phyloP scores from a whole-genome alignment of 2,797 vertebrate species.

The Dallia pectoralis region DNA sequence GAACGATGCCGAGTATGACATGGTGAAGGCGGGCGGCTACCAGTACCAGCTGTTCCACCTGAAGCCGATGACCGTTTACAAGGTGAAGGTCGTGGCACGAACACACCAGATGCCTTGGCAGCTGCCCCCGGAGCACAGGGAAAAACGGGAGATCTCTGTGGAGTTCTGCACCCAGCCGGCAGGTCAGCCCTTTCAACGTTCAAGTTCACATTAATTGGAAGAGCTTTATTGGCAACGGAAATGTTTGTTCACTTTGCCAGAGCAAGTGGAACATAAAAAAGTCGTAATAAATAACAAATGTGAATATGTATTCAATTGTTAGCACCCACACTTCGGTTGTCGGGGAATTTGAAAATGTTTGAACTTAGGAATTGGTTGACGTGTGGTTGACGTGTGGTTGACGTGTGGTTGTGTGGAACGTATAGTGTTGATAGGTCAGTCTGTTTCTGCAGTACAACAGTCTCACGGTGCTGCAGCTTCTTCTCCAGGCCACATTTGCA shows the following conservation, averaged over 20 bases:
- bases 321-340: not conserved
- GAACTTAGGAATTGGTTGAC: not conserved
- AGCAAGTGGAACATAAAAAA: no score
- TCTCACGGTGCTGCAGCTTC: slow-evolving; percentile 1
- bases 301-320: not conserved
- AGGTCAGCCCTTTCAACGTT: slow-evolving; percentile 73
- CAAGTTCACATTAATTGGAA: no score
- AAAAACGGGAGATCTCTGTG: slow-evolving; percentile 89
- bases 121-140: slow-evolving; percentile 90
- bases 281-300: no score
- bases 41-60: slow-evolving; percentile 92
- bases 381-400: no score
- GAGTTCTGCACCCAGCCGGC: slow-evolving; percentile 94
- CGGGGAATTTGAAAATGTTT: not conserved
- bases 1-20: slow-evolving; percentile 89
- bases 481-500: not conserved
- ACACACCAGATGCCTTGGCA: slow-evolving; percentile 99
- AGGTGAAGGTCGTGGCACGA: slow-evolving; percentile 89
- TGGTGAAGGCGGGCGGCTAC: slow-evolving; percentile 88
- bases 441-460: not conserved
- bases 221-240: no score
- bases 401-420: not conserved
- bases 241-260: no score
- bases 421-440: not conserved
- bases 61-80: slow-evolving; percentile 89